Evolutionary conservation across 2,113 vertebrate genomes (phyloP), one percentile per base, ranked within the genome.

Genomic region (Perca fluviatilis): DNA sequence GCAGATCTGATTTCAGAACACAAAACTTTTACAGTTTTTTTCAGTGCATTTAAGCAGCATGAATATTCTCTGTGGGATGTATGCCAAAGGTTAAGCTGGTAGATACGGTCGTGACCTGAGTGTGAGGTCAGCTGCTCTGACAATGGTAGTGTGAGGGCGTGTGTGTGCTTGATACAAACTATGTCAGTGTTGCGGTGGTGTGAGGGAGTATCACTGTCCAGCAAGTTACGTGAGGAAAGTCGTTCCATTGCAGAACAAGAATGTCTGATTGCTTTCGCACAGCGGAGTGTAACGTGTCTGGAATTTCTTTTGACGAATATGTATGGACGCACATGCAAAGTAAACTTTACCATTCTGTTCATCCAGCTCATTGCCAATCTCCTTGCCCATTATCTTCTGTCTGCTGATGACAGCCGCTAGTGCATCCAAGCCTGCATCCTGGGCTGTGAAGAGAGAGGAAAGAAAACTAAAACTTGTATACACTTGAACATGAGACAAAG

Each of bases 311-410:
- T 56, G 74, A 80, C 54, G 4, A 56, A 88, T 78, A 82, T 53
- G 30, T 60, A 46, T 76, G 73, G 33, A 86, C 47, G 14, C 47
- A 49, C 43, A 70, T 27, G 47, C 23, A 75, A 57, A 27, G 47
- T 23, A 9, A 4, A 80, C 81, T 95, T 97, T 96, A 99, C 98
- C 98, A 0, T 98, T 99, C 54, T 99, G 98, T 71, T 99, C 97
- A 6, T 98, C 98, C 92, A 99, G 93, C 77, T 99, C 98, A 3
- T 98, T 99, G 76, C 98, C 97, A 53, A 99, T 99, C 63, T 99
- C 98, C 88, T 96, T 97, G 19, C 98, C 98, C 98, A 99, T 99
- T 51, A 96, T 96, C 83, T 99, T 99, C 84, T 99, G 98, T 53
- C 97, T 89, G 84, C 96, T 96, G 88, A 99, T 97, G 91, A 99